Conservation (phyloP, 2,113 vertebrate species). For the Phalacrocorax carbo region DNA sequence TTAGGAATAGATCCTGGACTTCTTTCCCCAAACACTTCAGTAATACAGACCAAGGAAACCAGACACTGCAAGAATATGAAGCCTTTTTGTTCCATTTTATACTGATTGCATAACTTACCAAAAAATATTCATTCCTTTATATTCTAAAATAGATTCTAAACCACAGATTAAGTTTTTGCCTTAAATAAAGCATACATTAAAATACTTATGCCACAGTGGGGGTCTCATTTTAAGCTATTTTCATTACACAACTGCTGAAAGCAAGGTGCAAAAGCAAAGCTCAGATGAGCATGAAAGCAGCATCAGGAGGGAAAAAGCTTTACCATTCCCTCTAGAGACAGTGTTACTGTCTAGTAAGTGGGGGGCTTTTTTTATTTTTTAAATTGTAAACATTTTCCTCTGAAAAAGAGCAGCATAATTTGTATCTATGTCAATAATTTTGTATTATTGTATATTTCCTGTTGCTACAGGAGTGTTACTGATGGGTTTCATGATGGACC, state of each 20-base stretch:
- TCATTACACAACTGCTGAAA: background rate
- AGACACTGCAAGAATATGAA: background rate
- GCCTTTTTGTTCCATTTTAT: background rate
- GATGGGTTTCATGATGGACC: background rate
- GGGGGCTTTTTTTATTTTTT: background rate
- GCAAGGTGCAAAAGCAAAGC: background rate
- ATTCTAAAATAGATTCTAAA: background rate
- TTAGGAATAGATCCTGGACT: background rate
- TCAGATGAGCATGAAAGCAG: background rate
- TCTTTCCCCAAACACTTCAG: background rate
- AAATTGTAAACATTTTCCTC: background rate
- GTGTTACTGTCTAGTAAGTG: background rate
- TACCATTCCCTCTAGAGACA: background rate
- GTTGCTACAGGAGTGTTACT: background rate
- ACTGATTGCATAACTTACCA: slow-evolving; percentile 3
- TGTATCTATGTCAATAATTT: background rate
- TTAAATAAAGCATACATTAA: background rate
- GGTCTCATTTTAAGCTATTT: background rate
- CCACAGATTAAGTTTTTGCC: background rate
- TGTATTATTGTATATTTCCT: background rate
- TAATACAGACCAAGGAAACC: background rate
- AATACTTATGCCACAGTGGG: background rate
- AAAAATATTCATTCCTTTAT: background rate
- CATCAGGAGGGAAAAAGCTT: slow-evolving; percentile 8
- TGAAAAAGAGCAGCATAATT: background rate